Percentiles rank a stretch among this genome's conserved stretches.
Conservation (phyloP, 2,797 vertebrate species). For the Brachyrhaphis roseni region DNA sequence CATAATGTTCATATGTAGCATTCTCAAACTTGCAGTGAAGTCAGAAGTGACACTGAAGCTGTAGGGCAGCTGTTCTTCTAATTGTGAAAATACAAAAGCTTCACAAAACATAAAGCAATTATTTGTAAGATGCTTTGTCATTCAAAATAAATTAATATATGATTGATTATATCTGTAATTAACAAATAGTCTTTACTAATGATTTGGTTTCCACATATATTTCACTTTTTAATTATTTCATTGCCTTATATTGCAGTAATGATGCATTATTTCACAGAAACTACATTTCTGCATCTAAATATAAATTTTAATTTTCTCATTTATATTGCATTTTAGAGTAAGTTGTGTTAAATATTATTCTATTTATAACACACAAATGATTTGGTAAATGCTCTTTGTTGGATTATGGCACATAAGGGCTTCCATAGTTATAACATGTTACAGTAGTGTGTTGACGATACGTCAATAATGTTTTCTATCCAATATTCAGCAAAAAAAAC, state of each 20-base stretch:
- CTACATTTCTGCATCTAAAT: background rate
- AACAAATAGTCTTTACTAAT: background rate
- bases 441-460: background rate
- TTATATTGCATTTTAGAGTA: background rate
- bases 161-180: background rate
- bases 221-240: background rate
- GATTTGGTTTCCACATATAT: background rate
- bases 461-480: background rate
- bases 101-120: background rate
- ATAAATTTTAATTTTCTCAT: background rate
- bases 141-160: background rate
- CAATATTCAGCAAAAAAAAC: background rate
- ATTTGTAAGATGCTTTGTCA: background rate
- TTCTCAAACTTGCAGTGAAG: background rate
- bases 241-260: background rate
- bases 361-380: background rate
- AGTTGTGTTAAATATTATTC: background rate
- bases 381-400: background rate
- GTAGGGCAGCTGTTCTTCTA: background rate
- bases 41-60: background rate
- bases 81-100: background rate
- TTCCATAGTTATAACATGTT: background rate
- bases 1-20: constrained; percentile 11
- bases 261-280: background rate
- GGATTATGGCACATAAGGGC: background rate